phyloP scores from a whole-genome alignment of 2,113 vertebrate species.

The Furnarius figulus region DNA sequence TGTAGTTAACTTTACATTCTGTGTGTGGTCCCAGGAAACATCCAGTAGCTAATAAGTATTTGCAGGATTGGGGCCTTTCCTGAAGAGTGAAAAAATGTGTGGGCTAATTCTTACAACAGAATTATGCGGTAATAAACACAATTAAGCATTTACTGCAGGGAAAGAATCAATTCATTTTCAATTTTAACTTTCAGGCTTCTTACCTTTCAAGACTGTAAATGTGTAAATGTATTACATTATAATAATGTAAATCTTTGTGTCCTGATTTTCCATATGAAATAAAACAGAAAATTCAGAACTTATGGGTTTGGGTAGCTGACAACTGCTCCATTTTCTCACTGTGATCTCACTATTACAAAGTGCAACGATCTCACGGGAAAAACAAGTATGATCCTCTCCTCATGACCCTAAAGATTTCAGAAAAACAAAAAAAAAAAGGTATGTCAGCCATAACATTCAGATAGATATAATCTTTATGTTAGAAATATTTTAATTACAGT shows the following conservation, averaged over 20 bases:
- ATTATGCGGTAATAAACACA: conserved; percentile 17
- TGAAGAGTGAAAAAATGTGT: background rate
- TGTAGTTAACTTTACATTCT: background rate
- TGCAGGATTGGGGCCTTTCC: background rate
- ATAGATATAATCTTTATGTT: background rate
- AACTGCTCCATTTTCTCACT: background rate
- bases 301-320: background rate
- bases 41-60: background rate
- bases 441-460: background rate
- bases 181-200: background rate
- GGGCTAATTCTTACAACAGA: conserved; percentile 35
- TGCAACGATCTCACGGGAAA: background rate
- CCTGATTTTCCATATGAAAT: background rate
- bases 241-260: background rate
- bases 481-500: background rate
- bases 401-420: background rate
- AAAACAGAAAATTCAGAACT: conserved; percentile 2
- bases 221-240: background rate
- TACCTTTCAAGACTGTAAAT: background rate
- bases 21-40: background rate
- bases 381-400: accelerated
- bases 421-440: background rate
- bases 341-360: background rate
- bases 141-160: background rate
- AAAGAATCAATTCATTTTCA: background rate